These are phyloP conservation scores for Ichneumoninae sp. DNA, from an alignment of 2,888 invertebrate species.

Conservation along the genomic window DNA sequence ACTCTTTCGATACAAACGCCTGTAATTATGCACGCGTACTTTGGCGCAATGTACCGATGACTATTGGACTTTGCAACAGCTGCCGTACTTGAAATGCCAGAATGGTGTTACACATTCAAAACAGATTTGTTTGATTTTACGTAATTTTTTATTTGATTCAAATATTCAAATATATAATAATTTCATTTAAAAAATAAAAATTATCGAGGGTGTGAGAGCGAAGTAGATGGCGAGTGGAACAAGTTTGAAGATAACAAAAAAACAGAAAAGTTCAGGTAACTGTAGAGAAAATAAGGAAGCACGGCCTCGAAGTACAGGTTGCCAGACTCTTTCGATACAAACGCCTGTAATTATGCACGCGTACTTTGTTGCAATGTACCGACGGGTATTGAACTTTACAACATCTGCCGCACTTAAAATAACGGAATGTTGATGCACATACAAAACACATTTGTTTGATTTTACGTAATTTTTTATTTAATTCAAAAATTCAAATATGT, in stretches of 20 bases:
- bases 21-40: not conserved
- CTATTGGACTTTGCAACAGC: not conserved
- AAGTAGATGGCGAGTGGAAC: not conserved
- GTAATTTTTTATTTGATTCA: too few relatives aligned
- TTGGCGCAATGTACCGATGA: not conserved
- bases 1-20: not conserved
- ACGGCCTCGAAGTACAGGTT: not conserved
- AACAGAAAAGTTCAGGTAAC: not conserved
- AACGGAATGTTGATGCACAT: too few relatives aligned
- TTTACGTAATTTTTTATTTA: not conserved
- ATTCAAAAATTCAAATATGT: too few relatives aligned
- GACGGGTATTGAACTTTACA: not conserved
- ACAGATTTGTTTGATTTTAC: too few relatives aligned
- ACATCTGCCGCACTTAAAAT: too few relatives aligned
- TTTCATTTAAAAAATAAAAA: not conserved
- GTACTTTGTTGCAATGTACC: not conserved
- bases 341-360: not conserved
- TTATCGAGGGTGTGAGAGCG: constrained; percentile 30
- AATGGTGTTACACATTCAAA: too few relatives aligned
- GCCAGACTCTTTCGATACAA: not conserved
- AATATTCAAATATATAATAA: too few relatives aligned
- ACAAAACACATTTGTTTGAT: too few relatives aligned
- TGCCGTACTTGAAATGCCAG: too few relatives aligned
- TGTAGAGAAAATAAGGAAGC: constrained; percentile 35
- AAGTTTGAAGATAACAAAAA: not conserved